These are phyloP conservation scores for Parazoanthus swiftii DNA, from an alignment of 92 coral and sea anemone genomes.

Conservation along the genomic window DNA sequence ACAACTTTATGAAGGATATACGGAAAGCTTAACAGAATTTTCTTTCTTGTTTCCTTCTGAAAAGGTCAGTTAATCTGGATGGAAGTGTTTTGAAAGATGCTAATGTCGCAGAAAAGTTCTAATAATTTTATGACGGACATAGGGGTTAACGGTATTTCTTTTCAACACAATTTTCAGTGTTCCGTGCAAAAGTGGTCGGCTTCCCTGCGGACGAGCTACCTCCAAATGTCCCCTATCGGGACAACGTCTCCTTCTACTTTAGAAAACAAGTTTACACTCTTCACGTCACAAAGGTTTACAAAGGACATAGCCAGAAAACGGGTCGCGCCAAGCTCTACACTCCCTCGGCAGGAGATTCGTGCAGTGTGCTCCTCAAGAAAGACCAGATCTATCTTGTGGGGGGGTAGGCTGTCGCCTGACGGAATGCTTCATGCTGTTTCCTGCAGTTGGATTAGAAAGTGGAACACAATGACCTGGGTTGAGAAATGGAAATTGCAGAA, in stretches of 20 bases:
- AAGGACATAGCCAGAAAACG: neutral
- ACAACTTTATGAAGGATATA: too few species aligned
- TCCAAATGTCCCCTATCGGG: neutral
- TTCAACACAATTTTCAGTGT: neutral
- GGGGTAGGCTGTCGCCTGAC: neutral
- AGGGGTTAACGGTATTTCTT: too few species aligned
- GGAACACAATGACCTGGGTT: neutral
- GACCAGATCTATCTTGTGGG: neutral
- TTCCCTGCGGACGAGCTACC: neutral
- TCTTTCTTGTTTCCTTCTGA: too few species aligned
- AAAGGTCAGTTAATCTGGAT: too few species aligned
- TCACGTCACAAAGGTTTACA: neutral
- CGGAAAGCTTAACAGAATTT: too few species aligned
- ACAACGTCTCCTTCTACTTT: neutral
- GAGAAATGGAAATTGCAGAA: slow-evolving; percentile 1
- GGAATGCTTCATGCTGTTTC: neutral
- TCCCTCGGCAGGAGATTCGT: neutral
- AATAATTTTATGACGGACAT: too few species aligned
- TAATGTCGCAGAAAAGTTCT: too few species aligned
- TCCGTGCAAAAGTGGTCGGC: slow-evolving; percentile 15
- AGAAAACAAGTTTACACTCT: slow-evolving; percentile 12
- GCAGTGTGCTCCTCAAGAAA: neutral
- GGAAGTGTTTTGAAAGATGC: too few species aligned
- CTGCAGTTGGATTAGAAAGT: neutral
- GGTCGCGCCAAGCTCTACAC: neutral